Evolutionary conservation across 2,797 vertebrate genomes (phyloP).

Genomic region (Poecilia gillii): DNA sequence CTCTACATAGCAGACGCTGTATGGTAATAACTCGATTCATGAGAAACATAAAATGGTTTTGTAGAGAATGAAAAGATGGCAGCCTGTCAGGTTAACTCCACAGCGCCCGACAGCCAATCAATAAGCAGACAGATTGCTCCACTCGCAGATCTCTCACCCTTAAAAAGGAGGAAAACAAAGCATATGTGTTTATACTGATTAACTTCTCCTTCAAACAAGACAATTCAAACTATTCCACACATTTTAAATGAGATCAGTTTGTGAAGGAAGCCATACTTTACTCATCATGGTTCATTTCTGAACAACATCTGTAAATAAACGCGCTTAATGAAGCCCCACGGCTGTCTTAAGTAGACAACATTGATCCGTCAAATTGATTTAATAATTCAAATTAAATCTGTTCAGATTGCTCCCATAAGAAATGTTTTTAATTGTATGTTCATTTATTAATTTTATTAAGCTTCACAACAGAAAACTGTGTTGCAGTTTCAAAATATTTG

Average conservation of each 20-base stretch:
- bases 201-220: conserved; percentile 79
- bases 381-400: neutral
- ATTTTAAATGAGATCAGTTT: conserved; percentile 73
- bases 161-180: conserved; percentile 22
- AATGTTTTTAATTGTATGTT: neutral
- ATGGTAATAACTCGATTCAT: conserved; percentile 20
- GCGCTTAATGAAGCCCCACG: neutral
- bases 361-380: neutral
- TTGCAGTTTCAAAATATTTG: neutral
- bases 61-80: conserved; percentile 56
- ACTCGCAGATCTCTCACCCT: conserved; percentile 69
- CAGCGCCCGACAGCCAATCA: conserved; percentile 73
- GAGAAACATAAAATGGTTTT: conserved; percentile 34
- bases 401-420: neutral
- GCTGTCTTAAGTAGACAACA: neutral
- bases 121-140: conserved; percentile 68
- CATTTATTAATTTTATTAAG: neutral
- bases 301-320: conserved; percentile 1
- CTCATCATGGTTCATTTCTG: conserved; percentile 39
- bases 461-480: neutral
- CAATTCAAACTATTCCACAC: conserved; percentile 78
- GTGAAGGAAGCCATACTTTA: conserved; percentile 35
- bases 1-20: conserved; percentile 11
- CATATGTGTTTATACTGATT: conserved; percentile 78
- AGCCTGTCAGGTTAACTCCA: conserved; percentile 54